Evolutionary conservation across 2,888 invertebrate species (phyloP), one percentile per base, ranked within the genome.

Genomic region (Hirtodrosophila confusa): DNA sequence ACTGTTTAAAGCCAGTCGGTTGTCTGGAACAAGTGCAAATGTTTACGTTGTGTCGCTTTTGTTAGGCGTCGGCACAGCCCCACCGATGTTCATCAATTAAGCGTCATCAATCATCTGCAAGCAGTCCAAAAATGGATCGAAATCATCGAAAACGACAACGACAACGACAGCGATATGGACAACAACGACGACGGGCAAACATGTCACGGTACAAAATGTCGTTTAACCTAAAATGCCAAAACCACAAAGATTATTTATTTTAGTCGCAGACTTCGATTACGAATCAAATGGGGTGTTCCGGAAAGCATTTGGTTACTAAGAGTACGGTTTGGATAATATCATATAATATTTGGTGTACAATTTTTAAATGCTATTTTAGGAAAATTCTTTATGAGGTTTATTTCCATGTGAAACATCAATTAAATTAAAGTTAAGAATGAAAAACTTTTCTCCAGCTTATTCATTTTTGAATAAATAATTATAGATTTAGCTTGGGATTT

Each of bases 141-240:
- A 78, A 80, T 75, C 72, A 76, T 61, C 54, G 69, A 27, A 1
- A 76, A 57, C 56, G 69, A 27, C 27, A 76, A 57, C 56, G 69
- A 68, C 70, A 74, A 58, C 68, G 57, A 66, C 60, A 60, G 58
- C 54, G 64, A 75, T 49, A 63, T 40, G 27, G 45, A 71, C 39
- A 43, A 41, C 35, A 43, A 48, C 33, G 48, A 40, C 43, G 61
- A 35, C 57, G 69, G 44, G 75, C 79, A 88, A 90, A 89, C 89
- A 90, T 90, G 89, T 88, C 90, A 87, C 77, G 77, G 80, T 77
- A 87, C 86, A 82, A 87, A 86, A 86, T 78, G 79, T 76, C 85
- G 84, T 77, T 88, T 88, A 87, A 88, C 75, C 86, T 78, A 73
- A 83, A 86, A 78, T 74, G 80, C 55, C 77, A 77, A 74, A 75